phyloP scores from a whole-genome alignment of 2,797 vertebrate genomes.

The Poecilia velifera region DNA sequence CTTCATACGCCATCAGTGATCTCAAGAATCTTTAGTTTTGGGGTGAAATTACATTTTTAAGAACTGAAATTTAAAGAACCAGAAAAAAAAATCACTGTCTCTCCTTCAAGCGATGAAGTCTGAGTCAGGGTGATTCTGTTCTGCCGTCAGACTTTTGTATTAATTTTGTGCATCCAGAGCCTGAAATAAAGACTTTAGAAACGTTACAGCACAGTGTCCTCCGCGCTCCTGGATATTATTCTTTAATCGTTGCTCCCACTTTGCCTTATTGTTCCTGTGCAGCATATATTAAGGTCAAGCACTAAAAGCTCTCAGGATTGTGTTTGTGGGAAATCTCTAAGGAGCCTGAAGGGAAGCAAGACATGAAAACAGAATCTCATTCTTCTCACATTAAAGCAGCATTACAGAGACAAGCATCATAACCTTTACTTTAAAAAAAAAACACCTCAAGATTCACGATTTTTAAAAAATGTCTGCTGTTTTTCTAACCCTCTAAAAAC shows the following conservation, averaged over 20 bases:
- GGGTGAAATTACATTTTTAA: background rate
- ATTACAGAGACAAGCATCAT: background rate
- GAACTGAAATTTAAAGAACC: background rate
- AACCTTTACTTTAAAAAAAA: background rate
- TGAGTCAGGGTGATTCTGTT: background rate
- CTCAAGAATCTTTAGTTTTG: background rate
- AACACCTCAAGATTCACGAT: background rate
- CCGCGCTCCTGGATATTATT: background rate
- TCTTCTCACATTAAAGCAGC: background rate
- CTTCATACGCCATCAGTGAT: accelerated
- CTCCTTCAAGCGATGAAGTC: background rate
- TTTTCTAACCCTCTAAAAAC: background rate
- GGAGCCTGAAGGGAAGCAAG: background rate
- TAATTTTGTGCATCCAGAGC: background rate
- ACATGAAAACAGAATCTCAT: background rate
- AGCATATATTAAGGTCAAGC: background rate
- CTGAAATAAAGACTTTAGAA: background rate
- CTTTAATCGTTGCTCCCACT: background rate
- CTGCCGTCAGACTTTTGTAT: background rate
- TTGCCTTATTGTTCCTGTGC: background rate
- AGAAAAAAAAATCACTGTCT: background rate
- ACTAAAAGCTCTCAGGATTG: background rate
- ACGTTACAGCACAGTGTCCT: background rate
- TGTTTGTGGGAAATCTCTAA: background rate
- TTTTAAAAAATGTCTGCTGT: background rate